Evolutionary conservation across 2,888 invertebrate species (phyloP).

Genomic region (Aproaerema taeniolella): DNA sequence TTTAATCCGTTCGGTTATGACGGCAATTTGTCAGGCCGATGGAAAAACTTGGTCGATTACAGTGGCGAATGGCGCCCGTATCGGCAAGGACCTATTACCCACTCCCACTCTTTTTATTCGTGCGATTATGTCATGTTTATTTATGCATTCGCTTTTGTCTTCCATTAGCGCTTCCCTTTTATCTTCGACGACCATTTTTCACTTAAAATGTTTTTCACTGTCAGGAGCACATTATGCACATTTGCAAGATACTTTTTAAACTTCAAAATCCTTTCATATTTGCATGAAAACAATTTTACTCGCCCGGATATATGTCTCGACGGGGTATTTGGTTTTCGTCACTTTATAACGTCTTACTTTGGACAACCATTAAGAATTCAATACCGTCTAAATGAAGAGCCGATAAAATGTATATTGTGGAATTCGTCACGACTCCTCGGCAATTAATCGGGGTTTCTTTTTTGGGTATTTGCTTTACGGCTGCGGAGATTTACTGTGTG

Average conservation of each 20-base stretch:
- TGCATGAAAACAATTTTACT: conserved; percentile 29
- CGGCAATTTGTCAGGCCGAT: conserved; percentile 72
- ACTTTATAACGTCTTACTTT: conserved; percentile 57
- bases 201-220: conserved; percentile 46
- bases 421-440: conserved; percentile 57
- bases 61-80: conserved; percentile 38
- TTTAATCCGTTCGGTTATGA: conserved; percentile 77
- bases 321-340: conserved; percentile 60
- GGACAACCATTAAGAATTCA: conserved; percentile 70
- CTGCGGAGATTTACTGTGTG: conserved; percentile 57
- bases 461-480: conserved; percentile 59
- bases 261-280: conserved; percentile 37
- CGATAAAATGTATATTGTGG: conserved; percentile 71
- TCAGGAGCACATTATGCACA: conserved; percentile 34
- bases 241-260: conserved; percentile 44
- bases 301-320: conserved; percentile 51
- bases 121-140: conserved; percentile 67
- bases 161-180: conserved; percentile 63
- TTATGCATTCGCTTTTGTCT: conserved; percentile 70
- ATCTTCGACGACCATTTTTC: conserved; percentile 48
- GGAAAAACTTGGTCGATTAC: conserved; percentile 74
- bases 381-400: conserved; percentile 68
- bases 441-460: conserved; percentile 61
- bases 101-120: conserved; percentile 44
- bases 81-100: conserved; percentile 30